These are phyloP conservation scores for Rhinoderma darwinii DNA, from an alignment of 2,113 vertebrate genomes.

Conservation along the genomic window DNA sequence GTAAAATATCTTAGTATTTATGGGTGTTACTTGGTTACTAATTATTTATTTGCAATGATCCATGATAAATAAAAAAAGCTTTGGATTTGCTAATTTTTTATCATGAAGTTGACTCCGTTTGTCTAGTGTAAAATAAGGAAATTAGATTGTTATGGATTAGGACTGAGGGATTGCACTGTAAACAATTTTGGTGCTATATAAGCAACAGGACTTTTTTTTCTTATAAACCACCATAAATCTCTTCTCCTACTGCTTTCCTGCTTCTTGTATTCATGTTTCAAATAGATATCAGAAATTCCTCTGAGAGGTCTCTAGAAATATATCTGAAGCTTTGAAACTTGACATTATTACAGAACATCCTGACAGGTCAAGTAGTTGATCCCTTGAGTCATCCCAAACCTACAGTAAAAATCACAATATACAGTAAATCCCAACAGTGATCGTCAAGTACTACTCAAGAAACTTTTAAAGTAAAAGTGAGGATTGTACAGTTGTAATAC, in stretches of 20 bases:
- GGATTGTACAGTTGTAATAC: neutral
- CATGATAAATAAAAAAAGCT: no score
- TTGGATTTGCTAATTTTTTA: no score
- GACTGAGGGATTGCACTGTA: neutral
- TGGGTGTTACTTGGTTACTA: no score
- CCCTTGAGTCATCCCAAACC: neutral
- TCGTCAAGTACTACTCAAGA: neutral
- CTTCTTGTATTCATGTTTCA: neutral
- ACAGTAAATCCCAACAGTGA: neutral
- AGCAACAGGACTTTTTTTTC: neutral
- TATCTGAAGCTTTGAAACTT: neutral
- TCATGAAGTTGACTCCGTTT: no score
- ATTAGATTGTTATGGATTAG: no score
- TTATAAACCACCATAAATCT: neutral
- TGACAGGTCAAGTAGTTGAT: slow-evolving; percentile 13
- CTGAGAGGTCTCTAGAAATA: neutral
- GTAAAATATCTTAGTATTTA: no score
- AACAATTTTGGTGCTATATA: neutral
- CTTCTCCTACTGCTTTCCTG: neutral
- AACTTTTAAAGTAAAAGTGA: no score
- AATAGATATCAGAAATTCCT: neutral
- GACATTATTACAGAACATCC: slow-evolving; percentile 7
- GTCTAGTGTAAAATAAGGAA: no score
- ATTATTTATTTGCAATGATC: no score
- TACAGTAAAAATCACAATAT: neutral